A percentile compares a stretch with the other conserved stretches of the same genome.
These are phyloP conservation scores for Lepidurus packardi DNA, from an alignment of 1,140 invertebrate species.

Conservation along the genomic window DNA sequence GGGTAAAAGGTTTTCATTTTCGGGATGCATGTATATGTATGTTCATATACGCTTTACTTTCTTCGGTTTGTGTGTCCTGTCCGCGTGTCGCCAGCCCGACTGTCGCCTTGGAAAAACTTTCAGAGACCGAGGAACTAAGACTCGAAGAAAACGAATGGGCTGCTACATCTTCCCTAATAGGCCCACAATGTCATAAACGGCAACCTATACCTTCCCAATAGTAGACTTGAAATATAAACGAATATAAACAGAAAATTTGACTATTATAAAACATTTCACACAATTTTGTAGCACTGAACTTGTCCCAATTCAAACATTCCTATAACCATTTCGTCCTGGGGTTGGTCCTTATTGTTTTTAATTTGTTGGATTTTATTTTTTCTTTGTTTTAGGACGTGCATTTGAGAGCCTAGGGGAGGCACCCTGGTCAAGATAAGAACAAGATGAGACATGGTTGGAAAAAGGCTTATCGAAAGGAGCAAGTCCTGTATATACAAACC, in stretches of 20 bases:
- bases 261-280: too few species aligned
- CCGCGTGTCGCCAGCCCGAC: constrained; percentile 4
- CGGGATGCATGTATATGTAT: neutral
- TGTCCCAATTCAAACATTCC: too few species aligned
- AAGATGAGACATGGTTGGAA: neutral
- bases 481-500: neutral
- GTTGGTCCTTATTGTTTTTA: too few species aligned
- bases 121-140: neutral
- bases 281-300: too few species aligned
- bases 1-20: constrained; percentile 19
- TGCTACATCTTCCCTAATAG: neutral
- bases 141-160: neutral
- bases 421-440: neutral
- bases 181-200: neutral
- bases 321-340: too few species aligned
- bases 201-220: neutral
- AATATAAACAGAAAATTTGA: too few species aligned
- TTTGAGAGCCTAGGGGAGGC: too few species aligned
- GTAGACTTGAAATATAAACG: too few species aligned
- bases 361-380: too few species aligned
- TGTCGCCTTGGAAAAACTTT: neutral
- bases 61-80: neutral
- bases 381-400: too few species aligned
- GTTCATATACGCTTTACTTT: neutral
- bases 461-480: neutral